Conservation (phyloP, 2,113 vertebrate species). For the Trinectes maculatus region DNA sequence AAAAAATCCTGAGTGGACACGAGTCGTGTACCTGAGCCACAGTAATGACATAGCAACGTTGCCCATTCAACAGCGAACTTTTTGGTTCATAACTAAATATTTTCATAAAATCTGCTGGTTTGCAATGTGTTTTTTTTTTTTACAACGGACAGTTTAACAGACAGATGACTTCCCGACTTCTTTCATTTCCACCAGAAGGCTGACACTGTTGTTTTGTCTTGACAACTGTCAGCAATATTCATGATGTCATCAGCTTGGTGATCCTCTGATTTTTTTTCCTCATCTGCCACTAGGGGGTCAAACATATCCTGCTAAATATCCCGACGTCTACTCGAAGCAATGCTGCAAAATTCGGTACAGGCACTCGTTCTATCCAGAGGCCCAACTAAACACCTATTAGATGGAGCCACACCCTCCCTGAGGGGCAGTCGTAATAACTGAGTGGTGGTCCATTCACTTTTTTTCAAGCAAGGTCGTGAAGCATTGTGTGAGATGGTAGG, state of each 20-base stretch:
- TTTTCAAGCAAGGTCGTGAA: background rate
- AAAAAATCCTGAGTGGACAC: conserved; percentile 50
- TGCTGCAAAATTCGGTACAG: background rate
- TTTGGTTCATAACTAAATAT: background rate
- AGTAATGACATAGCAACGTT: background rate
- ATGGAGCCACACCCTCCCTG: background rate
- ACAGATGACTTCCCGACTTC: too few species aligned
- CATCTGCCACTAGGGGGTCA: background rate
- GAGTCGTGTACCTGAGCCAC: background rate
- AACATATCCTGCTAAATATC: background rate
- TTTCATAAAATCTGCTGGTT: background rate
- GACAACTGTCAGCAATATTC: too few species aligned
- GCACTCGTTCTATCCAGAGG: background rate
- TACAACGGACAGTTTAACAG: too few species aligned
- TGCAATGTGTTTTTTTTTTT: too few species aligned
- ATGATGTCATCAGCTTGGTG: background rate
- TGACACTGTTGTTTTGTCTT: too few species aligned
- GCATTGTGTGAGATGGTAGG: conserved; percentile 31
- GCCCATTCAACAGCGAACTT: too few species aligned
- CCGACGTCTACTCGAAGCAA: background rate
- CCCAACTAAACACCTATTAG: background rate
- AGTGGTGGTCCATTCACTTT: background rate
- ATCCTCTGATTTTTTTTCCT: too few species aligned
- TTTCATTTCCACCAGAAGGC: too few species aligned
- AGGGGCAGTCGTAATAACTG: background rate